Conservation (phyloP, 2,888 invertebrate genomes). For the Helleia helle region DNA sequence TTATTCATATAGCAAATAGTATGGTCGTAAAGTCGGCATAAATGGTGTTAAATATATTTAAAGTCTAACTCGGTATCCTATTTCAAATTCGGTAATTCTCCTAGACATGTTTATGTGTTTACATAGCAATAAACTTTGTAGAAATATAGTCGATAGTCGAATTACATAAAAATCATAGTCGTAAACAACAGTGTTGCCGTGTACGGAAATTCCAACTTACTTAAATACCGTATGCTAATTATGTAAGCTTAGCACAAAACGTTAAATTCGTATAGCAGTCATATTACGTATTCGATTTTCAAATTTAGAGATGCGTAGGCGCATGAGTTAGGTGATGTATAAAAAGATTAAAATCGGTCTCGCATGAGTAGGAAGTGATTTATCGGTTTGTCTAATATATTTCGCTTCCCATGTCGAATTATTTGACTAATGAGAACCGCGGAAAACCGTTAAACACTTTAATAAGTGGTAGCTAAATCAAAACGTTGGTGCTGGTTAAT, state of each 20-base stretch:
- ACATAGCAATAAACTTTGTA: constrained; percentile 45
- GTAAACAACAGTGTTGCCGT: constrained; percentile 56
- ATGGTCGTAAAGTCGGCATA: no score
- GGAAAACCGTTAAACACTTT: constrained; percentile 32
- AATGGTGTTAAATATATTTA: no score
- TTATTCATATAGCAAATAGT: no score
- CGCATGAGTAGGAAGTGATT: constrained; percentile 58
- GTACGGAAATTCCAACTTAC: constrained; percentile 47
- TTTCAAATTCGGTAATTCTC: constrained; percentile 39
- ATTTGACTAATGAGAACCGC: constrained; percentile 49
- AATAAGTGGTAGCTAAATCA: constrained; percentile 38
- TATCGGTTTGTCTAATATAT: constrained; percentile 50
- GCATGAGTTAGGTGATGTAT: constrained; percentile 52
- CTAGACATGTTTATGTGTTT: constrained; percentile 48
- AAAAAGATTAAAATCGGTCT: constrained; percentile 60
- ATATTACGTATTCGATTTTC: constrained; percentile 46
- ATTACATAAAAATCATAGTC: constrained; percentile 40
- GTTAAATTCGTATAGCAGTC: constrained; percentile 32
- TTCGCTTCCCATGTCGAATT: constrained; percentile 42
- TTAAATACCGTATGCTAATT: constrained; percentile 55
- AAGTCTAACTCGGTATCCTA: constrained; percentile 34
- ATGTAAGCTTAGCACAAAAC: constrained; percentile 30
- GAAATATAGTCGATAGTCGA: constrained; percentile 42
- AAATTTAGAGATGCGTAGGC: constrained; percentile 58
- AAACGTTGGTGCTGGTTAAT: constrained; percentile 44